These are phyloP conservation scores for Plodia interpunctella DNA, from an alignment of 1,140 invertebrate genomes.

Conservation along the genomic window DNA sequence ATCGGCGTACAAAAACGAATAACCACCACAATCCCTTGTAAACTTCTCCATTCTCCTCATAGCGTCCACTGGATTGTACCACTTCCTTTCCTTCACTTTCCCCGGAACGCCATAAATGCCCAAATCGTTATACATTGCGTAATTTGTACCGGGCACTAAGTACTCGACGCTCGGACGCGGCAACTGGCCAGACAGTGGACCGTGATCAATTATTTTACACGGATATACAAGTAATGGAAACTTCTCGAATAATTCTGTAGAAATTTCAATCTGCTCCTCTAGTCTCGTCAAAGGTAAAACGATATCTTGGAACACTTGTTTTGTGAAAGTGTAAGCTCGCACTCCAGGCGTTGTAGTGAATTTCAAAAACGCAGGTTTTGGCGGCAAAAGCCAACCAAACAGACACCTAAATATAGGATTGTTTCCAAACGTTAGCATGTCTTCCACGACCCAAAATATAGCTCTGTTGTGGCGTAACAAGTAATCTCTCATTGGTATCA, in stretches of 20 bases:
- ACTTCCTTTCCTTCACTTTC: slow-evolving; percentile 79
- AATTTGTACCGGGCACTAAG: slow-evolving; percentile 75
- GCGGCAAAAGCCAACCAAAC: slow-evolving; percentile 88
- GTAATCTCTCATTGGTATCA: slow-evolving; percentile 88
- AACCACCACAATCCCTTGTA: slow-evolving; percentile 81
- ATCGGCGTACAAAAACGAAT: slow-evolving; percentile 83
- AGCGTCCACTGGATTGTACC: slow-evolving; percentile 62
- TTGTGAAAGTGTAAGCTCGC: slow-evolving; percentile 87
- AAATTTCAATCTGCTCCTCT: slow-evolving; percentile 81
- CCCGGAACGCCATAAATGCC: slow-evolving; percentile 89
- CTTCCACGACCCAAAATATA: slow-evolving; percentile 90
- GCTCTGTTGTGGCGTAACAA: slow-evolving; percentile 88
- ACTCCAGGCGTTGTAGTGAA: slow-evolving; percentile 88
- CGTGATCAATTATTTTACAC: slow-evolving; percentile 83
- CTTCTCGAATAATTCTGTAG: slow-evolving; percentile 83
- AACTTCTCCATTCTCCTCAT: slow-evolving; percentile 75
- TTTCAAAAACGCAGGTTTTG: slow-evolving; percentile 90
- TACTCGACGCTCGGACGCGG: slow-evolving; percentile 78
- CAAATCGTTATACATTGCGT: slow-evolving; percentile 87
- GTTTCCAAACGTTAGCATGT: slow-evolving; percentile 93
- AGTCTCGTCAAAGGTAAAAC: slow-evolving; percentile 85
- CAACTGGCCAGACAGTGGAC: slow-evolving; percentile 85
- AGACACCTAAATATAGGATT: slow-evolving; percentile 84
- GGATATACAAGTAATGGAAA: slow-evolving; percentile 92
- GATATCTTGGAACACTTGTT: slow-evolving; percentile 91